Evolutionary conservation across 2,797 vertebrate genomes (phyloP), one percentile per base, ranked within the genome.

Genomic region (Takifugu ocellatus): DNA sequence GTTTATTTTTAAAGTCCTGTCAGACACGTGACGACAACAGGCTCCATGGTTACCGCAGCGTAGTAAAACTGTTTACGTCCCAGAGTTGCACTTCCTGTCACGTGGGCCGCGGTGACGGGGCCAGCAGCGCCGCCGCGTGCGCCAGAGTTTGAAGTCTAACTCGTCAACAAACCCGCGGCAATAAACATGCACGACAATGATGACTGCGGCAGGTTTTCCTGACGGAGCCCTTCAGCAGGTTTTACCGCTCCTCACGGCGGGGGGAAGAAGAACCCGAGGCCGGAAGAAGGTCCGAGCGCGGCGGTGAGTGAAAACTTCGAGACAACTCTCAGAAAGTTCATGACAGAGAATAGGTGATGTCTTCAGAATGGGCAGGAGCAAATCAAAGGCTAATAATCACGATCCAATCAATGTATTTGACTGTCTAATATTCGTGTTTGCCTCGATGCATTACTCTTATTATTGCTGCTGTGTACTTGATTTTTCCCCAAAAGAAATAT

Each of bases 121-220:
- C 52, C 2, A 51, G 54, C 64, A 54, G n/a, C 4, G 5, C 36
- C 12, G 75, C 61, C 59, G 67, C 68, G n/a, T 42, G 73, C 48
- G 54, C 74, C 70, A 74, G 76, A 89, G 91, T 90, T 90, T 91
- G 89, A 92, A 91, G 90, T 91, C 82, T 88, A 50, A 65, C 52
- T 50, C 58, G 25, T 49, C 2, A 24, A 49, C 24, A 51, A 29
- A 70, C 51, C 45, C 44, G 63, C 59, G 2, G 72, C 68, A 79
- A 84, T 87, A 88, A 87, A 85, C 71, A 84, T 84, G 78, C 49
- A 16, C 43, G 7, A 10, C 8, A 63, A 17, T 14, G 59, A 71
- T 76, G 79, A 75, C n/a, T 39, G 65, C 29, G 2, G 59, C 56
- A 39, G 68, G 2, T 5, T 46, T 51, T 78, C 61, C 54, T 70